Evolutionary conservation across 2,113 vertebrate genomes (phyloP).

Genomic region (Myiozetetes cayanensis): DNA sequence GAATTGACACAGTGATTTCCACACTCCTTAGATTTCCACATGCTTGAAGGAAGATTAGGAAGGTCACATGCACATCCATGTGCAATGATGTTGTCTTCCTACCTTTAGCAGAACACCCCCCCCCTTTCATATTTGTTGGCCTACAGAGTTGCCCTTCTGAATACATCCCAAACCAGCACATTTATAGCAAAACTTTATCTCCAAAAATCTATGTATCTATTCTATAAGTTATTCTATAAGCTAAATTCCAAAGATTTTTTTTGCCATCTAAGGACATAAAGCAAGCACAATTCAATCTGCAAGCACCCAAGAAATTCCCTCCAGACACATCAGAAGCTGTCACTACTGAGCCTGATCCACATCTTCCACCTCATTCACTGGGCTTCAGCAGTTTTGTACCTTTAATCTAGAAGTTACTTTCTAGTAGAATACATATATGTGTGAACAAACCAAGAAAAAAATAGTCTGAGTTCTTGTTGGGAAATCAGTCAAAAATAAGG

Average conservation of each 20-base stretch:
- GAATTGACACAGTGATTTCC: accelerated
- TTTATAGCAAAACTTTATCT: constrained; percentile 38
- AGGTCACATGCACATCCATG: accelerated
- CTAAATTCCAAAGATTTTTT: constrained; percentile 40
- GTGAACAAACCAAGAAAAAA: background rate
- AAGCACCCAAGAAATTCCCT: background rate
- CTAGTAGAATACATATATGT: background rate
- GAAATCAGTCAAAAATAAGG: background rate
- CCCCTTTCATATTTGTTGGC: background rate
- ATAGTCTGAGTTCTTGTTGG: background rate
- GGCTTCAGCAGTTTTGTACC: background rate
- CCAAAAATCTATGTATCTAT: constrained; percentile 22
- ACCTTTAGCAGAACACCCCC: background rate
- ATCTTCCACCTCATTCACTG: background rate
- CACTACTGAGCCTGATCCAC: background rate
- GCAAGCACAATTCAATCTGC: background rate
- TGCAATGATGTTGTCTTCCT: background rate
- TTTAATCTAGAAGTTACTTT: background rate
- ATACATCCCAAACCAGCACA: background rate
- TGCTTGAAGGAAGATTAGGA: background rate
- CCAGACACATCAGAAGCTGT: background rate
- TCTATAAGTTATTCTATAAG: background rate
- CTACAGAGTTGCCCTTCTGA: background rate
- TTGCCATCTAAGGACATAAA: constrained; percentile 55
- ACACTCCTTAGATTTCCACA: background rate